Evolutionary conservation across 2,888 invertebrate genomes (phyloP).

Genomic region (Pyrgus malvae): DNA sequence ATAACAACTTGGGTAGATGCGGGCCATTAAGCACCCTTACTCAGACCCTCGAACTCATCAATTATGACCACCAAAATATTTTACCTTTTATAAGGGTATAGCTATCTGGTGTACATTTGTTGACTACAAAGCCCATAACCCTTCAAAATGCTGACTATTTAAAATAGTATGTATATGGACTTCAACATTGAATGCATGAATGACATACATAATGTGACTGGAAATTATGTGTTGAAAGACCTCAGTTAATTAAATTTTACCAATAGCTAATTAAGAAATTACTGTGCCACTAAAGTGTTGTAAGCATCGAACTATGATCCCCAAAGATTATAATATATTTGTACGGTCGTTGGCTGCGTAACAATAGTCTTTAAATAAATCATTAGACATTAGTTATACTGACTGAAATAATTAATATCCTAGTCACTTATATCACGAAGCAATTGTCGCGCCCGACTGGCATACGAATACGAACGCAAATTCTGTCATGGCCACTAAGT

Average conservation of each 20-base stretch:
- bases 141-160: too few species aligned
- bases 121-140: too few species aligned
- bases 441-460: conserved; percentile 5
- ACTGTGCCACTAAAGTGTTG: too few species aligned
- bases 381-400: conserved; percentile 20
- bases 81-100: background rate
- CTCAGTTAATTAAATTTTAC: too few species aligned
- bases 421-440: conserved; percentile 20
- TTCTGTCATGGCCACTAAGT: conserved; percentile 31
- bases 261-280: too few species aligned
- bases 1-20: background rate
- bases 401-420: conserved; percentile 18
- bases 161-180: too few species aligned
- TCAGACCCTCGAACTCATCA: background rate
- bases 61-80: background rate
- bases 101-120: too few species aligned
- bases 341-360: background rate
- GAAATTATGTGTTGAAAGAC: too few species aligned
- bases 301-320: too few species aligned
- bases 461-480: conserved; percentile 19
- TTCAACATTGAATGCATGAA: too few species aligned
- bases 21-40: conserved; percentile 8
- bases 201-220: too few species aligned
- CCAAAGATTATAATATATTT: too few species aligned
- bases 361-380: background rate